These are phyloP conservation scores for Porites rus DNA, from an alignment of 92 coral and sea anemone species.

Conservation along the genomic window DNA sequence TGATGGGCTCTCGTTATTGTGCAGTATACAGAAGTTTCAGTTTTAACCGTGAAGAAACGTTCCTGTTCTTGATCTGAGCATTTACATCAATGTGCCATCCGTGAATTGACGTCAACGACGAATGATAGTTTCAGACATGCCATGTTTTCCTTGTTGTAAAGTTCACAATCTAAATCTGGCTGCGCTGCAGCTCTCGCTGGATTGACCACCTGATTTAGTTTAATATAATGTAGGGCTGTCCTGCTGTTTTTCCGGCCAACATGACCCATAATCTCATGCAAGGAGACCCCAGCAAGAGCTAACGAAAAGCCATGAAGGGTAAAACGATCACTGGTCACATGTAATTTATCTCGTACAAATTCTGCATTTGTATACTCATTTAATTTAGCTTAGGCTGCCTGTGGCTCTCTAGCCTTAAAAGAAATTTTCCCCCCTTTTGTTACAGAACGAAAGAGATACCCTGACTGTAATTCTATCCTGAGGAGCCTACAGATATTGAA, in stretches of 20 bases:
- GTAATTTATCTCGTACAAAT: not conserved
- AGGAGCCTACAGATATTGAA: not conserved
- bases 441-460: constrained; percentile 48
- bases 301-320: constrained; percentile 50
- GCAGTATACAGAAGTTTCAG: too few relatives aligned
- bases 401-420: constrained; percentile 8
- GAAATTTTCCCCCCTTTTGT: constrained; percentile 6
- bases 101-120: too few relatives aligned
- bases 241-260: constrained; percentile 40
- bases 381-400: constrained; percentile 51
- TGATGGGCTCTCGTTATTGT: too few relatives aligned
- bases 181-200: constrained; percentile 33
- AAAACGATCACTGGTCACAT: too few relatives aligned
- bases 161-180: not conserved
- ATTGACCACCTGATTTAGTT: constrained; percentile 26
- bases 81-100: too few relatives aligned
- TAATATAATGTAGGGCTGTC: constrained; percentile 50
- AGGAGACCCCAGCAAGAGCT: constrained; percentile 14
- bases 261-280: constrained; percentile 46
- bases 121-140: too few relatives aligned
- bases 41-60: too few relatives aligned
- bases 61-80: too few relatives aligned
- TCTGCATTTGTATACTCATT: not conserved
- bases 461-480: constrained; percentile 20
- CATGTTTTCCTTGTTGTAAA: too few relatives aligned